Evolutionary conservation across 1,140 invertebrate genomes (phyloP).

Genomic region (Sitophilus oryzae): DNA sequence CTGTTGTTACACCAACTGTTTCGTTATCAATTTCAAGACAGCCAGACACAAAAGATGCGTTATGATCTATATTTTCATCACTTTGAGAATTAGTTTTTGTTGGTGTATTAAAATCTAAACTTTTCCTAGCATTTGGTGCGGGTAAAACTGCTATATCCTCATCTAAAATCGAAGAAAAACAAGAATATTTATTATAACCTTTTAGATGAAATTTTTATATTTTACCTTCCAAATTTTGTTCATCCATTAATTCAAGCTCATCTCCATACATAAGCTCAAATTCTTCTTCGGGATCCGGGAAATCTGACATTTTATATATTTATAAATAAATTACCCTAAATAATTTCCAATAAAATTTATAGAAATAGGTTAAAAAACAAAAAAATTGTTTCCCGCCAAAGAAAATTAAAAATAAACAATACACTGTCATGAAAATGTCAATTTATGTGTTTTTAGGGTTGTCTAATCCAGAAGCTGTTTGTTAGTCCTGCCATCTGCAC

Average conservation of each 20-base stretch:
- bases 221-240: constrained; percentile 48
- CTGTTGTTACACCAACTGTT: constrained; percentile 5
- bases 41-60: constrained; percentile 2
- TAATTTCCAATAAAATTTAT: neutral
- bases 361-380: neutral
- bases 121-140: constrained; percentile 23
- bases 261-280: constrained; percentile 68
- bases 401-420: too few species aligned
- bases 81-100: constrained; percentile 4
- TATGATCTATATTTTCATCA: neutral
- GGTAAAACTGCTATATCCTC: constrained; percentile 17
- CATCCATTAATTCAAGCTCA: constrained; percentile 61
- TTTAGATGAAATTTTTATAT: neutral
- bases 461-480: too few species aligned
- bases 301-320: constrained; percentile 52
- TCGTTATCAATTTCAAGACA: constrained; percentile 9
- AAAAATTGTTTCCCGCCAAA: neutral
- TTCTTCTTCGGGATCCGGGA: constrained; percentile 69
- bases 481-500: too few species aligned
- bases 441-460: too few species aligned
- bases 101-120: constrained; percentile 28
- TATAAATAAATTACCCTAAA: neutral
- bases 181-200: constrained; percentile 1
- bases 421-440: too few species aligned
- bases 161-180: constrained; percentile 18